These are phyloP conservation scores for Monochamus saltuarius DNA, from an alignment of 1,140 invertebrate species.

Conservation along the genomic window DNA sequence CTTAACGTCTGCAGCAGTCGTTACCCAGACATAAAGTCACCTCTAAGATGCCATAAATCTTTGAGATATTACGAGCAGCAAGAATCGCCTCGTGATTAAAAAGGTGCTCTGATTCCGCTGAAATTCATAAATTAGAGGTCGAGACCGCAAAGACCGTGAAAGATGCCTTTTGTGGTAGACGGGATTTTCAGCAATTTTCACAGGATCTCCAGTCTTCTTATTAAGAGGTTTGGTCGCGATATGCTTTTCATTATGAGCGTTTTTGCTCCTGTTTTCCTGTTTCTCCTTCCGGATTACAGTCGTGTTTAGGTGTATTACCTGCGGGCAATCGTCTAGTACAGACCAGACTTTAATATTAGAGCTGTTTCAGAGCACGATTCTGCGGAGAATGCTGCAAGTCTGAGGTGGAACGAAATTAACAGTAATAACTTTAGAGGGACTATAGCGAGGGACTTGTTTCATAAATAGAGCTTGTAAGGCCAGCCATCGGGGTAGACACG, in stretches of 20 bases:
- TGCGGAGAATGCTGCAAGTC: too few relatives aligned
- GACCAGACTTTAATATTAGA: too few relatives aligned
- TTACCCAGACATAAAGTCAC: constrained; percentile 4
- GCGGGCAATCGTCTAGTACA: too few relatives aligned
- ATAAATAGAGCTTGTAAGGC: too few relatives aligned
- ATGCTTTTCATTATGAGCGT: too few relatives aligned
- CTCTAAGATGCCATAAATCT: constrained; percentile 1
- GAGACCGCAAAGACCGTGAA: background rate
- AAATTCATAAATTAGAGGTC: constrained; percentile 7
- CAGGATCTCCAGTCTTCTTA: constrained; percentile 1
- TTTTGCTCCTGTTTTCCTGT: background rate
- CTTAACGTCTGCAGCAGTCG: background rate
- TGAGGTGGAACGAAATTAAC: too few relatives aligned
- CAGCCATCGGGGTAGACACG: too few relatives aligned
- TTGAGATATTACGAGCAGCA: background rate
- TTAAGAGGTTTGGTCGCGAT: background rate
- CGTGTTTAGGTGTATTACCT: too few relatives aligned
- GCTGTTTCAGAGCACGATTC: too few relatives aligned
- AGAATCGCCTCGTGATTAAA: constrained; percentile 2
- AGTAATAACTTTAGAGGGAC: too few relatives aligned
- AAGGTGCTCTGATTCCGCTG: constrained; percentile 1
- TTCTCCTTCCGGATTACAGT: background rate
- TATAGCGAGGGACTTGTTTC: too few relatives aligned
- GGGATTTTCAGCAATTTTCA: too few relatives aligned
- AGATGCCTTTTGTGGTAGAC: background rate